A percentile compares a stretch with the other conserved stretches of the same genome.
These are phyloP conservation scores for Psix sp. DNA, from an alignment of 1,140 invertebrate genomes.

Conservation along the genomic window DNA sequence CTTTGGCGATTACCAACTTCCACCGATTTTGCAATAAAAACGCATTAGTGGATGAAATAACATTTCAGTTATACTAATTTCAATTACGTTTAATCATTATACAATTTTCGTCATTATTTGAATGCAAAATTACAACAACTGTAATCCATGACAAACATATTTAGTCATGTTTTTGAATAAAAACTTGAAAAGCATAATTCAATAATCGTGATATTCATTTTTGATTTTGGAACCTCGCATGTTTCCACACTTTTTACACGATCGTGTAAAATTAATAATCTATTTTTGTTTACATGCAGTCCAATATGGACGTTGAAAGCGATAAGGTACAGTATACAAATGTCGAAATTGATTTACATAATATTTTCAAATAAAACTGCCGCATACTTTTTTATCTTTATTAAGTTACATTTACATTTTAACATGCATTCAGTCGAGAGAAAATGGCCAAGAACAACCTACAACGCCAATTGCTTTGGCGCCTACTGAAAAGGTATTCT, in stretches of 20 bases:
- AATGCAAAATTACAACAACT: too few relatives aligned
- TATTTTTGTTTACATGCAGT: conserved; percentile 42
- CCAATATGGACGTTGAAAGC: conserved; percentile 50
- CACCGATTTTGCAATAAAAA: conserved; percentile 31
- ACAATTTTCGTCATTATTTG: too few relatives aligned
- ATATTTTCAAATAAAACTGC: neutral
- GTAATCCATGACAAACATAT: too few relatives aligned
- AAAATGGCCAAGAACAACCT: conserved; percentile 67
- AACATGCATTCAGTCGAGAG: conserved; percentile 61
- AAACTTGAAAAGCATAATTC: too few relatives aligned
- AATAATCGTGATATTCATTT: neutral
- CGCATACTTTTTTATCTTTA: too few relatives aligned
- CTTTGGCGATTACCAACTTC: conserved; percentile 30
- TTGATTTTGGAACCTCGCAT: neutral
- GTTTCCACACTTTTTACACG: conserved; percentile 2
- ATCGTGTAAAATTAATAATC: conserved; percentile 18
- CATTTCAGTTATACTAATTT: neutral
- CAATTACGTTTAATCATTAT: too few relatives aligned
- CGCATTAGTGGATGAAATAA: conserved; percentile 7
- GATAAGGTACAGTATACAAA: conserved; percentile 47
- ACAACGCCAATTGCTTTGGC: conserved; percentile 67
- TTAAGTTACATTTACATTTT: neutral
- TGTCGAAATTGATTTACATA: conserved; percentile 6
- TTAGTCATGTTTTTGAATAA: too few relatives aligned
- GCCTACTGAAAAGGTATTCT: conserved; percentile 64